Evolutionary conservation across 1,140 invertebrate genomes (phyloP).

Genomic region (Rhagoletis pomonella): DNA sequence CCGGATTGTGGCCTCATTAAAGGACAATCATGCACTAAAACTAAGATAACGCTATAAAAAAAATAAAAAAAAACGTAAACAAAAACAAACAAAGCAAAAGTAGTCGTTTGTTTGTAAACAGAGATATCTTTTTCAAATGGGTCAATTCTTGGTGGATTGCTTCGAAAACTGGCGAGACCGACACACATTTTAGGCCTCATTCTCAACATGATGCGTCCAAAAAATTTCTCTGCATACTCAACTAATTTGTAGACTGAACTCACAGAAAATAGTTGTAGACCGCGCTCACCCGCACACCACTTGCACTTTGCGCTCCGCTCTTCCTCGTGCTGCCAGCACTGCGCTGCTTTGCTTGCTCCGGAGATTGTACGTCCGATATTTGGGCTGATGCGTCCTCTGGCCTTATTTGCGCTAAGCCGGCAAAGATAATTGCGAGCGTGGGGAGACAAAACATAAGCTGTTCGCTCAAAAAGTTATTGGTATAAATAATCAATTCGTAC

Average conservation of each 20-base stretch:
- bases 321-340: background rate
- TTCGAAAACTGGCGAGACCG: conserved; percentile 6
- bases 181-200: conserved; percentile 37
- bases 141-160: conserved; percentile 32
- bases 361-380: conserved; percentile 8
- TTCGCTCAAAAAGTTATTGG: background rate
- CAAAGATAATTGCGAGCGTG: no score
- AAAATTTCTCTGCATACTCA: conserved; percentile 43
- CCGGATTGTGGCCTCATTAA: background rate
- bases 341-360: background rate
- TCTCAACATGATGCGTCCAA: conserved; percentile 44
- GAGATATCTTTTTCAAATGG: conserved; percentile 50
- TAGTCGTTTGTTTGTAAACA: conserved; percentile 52
- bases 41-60: background rate
- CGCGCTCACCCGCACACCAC: conserved; percentile 13
- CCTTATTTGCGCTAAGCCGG: background rate
- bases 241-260: conserved; percentile 21
- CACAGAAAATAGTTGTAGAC: background rate
- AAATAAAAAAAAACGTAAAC: background rate
- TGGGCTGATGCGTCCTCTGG: background rate
- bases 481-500: background rate
- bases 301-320: conserved; percentile 40
- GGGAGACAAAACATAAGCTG: background rate
- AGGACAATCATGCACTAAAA: background rate
- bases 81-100: no score